These are phyloP conservation scores for Drosophila picticornis DNA, from an alignment of 2,888 invertebrate genomes.

Conservation along the genomic window DNA sequence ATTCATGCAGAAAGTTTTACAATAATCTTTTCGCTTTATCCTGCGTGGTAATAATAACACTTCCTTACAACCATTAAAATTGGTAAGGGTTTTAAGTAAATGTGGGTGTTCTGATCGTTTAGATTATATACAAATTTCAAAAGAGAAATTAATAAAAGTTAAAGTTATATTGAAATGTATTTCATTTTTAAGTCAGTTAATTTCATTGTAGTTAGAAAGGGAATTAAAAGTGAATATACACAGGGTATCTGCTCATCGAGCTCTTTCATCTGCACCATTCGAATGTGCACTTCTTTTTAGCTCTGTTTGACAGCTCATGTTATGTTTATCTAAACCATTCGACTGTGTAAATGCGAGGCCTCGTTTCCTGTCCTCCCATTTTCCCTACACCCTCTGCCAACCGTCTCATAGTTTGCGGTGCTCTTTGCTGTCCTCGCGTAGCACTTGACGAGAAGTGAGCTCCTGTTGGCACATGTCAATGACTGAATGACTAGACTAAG, in stretches of 20 bases:
- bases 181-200: background rate
- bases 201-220: background rate
- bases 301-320: slow-evolving; percentile 74
- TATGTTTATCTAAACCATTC: slow-evolving; percentile 80
- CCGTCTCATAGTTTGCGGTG: background rate
- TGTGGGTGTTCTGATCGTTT: no score
- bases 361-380: slow-evolving; percentile 56
- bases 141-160: background rate
- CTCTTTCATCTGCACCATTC: background rate
- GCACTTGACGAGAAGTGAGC: slow-evolving; percentile 42
- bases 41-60: slow-evolving; percentile 62
- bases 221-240: background rate
- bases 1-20: background rate
- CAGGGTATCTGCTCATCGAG: slow-evolving; percentile 16
- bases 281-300: slow-evolving; percentile 22
- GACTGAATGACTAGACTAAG: slow-evolving; percentile 64
- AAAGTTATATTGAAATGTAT: no score
- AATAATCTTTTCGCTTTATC: slow-evolving; percentile 66
- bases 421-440: slow-evolving; percentile 6
- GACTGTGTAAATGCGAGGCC: slow-evolving; percentile 77
- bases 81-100: background rate
- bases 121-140: background rate
- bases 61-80: background rate
- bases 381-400: background rate
- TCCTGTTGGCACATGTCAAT: slow-evolving; percentile 66